Base-by-base conservation (phyloP, 37 sponge, comb jelly and placozoan genomes). In the Cladorhizidae sp. region DNA sequence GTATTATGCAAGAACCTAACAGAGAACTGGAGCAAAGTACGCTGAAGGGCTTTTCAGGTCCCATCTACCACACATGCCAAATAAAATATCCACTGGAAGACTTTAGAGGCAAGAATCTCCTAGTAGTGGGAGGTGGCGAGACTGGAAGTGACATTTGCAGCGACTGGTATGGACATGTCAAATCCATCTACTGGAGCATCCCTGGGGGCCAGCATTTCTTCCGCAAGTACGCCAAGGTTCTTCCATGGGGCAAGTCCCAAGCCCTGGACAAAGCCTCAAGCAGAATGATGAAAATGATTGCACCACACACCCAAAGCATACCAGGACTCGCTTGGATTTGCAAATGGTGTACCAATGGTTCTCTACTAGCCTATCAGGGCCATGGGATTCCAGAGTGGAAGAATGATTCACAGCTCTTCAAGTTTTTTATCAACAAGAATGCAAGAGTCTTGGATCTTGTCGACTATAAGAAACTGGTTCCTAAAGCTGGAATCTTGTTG, bases 181-280 rank as follows among this genome's bases (percentile, higher is more conserved):
- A 72, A 43, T 75, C 28, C 57, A 88, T 77, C 68, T 84, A 92
- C 85, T 92, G 93, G 93, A 92, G 93, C 69, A 84, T 92, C 42
- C 88, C 93, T 11, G 65, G 85, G 49, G 93, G 93, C 14, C 93
- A 92, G 57, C 93, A 92, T 70, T 92, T 92, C 76, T 92, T 92
- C 45, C 75, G 93, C 22, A 87, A 88, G 76, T 87, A 84, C 65
- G 81, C 78, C 51, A 87, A 76, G 45, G 80, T 87, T 62, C 93
- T 0, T n/a, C n/a, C n/a, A n/a, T n/a, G n/a, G n/a, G n/a, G n/a
- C n/a, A n/a, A n/a, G n/a, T n/a, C n/a, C n/a, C n/a, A n/a, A n/a
- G n/a, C n/a, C n/a, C n/a, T n/a, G n/a, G n/a, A n/a, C n/a, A n/a
- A n/a, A n/a, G n/a, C n/a, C n/a, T n/a, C n/a, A n/a, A n/a, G n/a